Evolutionary conservation across 2,888 invertebrate genomes (phyloP).

Genomic region (Catocala sponsa): DNA sequence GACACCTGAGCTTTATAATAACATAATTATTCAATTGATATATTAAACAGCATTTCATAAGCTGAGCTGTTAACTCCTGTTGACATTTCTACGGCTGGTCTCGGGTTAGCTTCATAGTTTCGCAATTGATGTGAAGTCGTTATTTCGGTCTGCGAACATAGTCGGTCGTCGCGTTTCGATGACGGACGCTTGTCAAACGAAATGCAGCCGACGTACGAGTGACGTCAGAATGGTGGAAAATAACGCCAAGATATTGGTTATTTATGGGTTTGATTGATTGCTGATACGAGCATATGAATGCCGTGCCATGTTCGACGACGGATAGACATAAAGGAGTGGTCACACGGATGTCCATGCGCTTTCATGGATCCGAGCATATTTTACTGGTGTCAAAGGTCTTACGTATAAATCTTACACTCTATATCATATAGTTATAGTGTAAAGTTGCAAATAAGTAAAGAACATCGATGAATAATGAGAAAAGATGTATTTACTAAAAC

Average conservation of each 20-base stretch:
- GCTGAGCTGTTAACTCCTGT: constrained; percentile 19
- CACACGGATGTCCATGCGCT: not conserved
- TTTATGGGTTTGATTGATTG: constrained; percentile 51
- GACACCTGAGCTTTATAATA: not conserved
- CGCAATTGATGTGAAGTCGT: constrained; percentile 38
- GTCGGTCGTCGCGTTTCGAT: constrained; percentile 27
- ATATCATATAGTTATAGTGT: too few relatives aligned
- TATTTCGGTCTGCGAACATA: constrained; percentile 32
- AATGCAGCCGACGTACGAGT: constrained; percentile 27
- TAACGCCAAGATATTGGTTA: constrained; percentile 52
- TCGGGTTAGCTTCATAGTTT: constrained; percentile 33
- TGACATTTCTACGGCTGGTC: constrained; percentile 26
- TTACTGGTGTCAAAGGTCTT: not conserved
- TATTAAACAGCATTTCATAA: constrained; percentile 11
- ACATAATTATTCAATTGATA: not conserved
- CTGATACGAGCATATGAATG: constrained; percentile 40
- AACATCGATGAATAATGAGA: not conserved
- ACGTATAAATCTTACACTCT: not conserved
- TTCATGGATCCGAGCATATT: not conserved
- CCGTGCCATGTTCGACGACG: constrained; percentile 28
- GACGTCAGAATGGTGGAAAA: constrained; percentile 38
- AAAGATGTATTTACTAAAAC: constrained; percentile 31
- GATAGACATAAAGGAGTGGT: constrained; percentile 16
- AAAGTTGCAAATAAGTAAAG: too few relatives aligned
- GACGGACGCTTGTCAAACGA: constrained; percentile 46